A percentile compares a stretch with the other conserved stretches of the same genome.
Conservation (phyloP, 2,113 vertebrate species). For the Pelobates fuscus region DNA sequence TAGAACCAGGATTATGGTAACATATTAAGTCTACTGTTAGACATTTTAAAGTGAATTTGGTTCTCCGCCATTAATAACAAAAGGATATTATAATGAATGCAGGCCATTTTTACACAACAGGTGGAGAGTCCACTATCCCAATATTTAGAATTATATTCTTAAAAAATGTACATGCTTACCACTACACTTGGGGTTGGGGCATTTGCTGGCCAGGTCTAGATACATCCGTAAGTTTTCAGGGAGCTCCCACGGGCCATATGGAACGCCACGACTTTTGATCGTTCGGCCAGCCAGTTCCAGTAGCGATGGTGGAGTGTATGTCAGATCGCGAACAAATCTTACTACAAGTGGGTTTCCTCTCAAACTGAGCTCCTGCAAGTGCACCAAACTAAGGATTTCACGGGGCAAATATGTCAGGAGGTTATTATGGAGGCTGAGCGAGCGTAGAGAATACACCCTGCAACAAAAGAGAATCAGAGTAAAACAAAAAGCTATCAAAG, state of each 20-base stretch:
- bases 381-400: slow-evolving; percentile 91
- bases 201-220: slow-evolving; percentile 92
- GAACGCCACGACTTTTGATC: slow-evolving; percentile 68
- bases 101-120: too few species aligned
- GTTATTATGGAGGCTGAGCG: slow-evolving; percentile 97
- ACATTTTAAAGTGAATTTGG: too few species aligned
- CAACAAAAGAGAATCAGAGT: slow-evolving; percentile 28
- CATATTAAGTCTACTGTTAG: too few species aligned
- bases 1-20: too few species aligned
- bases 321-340: slow-evolving; percentile 75
- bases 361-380: slow-evolving; percentile 92
- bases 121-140: too few species aligned
- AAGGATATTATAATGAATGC: too few species aligned
- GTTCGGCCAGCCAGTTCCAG: slow-evolving; percentile 75
- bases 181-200: slow-evolving; percentile 94
- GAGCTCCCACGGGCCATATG: slow-evolving; percentile 77
- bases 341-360: slow-evolving; percentile 94
- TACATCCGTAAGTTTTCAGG: slow-evolving; percentile 83
- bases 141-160: too few species aligned
- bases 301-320: slow-evolving; percentile 72
- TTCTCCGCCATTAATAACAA: too few species aligned
- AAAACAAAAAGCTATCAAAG: slow-evolving; percentile 2
- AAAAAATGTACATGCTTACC: too few species aligned
- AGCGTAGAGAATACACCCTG: slow-evolving; percentile 91
- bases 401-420: slow-evolving; percentile 92